These are phyloP conservation scores for Corynorhinus townsendii DNA, from an alignment of 2,113 vertebrate species.

Conservation along the genomic window DNA sequence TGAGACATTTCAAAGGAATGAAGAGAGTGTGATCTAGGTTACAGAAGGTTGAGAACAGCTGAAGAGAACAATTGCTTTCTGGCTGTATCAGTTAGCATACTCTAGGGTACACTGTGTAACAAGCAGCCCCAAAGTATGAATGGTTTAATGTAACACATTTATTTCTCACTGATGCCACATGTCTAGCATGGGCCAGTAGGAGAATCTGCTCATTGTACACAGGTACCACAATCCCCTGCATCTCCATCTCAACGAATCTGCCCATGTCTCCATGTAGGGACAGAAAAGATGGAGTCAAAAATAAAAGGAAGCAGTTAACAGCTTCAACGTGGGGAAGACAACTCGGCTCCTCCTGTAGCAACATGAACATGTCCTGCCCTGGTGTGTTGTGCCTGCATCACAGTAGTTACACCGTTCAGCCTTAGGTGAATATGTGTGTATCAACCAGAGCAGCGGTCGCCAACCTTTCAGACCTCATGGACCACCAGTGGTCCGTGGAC, in stretches of 20 bases:
- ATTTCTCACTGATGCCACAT: background rate
- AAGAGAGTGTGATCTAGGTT: background rate
- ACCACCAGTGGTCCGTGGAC: no score
- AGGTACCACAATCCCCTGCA: rapidly evolving
- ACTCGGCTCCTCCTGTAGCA: no score
- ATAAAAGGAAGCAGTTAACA: background rate
- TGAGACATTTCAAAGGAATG: background rate
- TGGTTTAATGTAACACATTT: background rate
- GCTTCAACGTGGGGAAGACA: background rate
- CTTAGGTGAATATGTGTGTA: background rate
- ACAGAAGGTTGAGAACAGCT: background rate
- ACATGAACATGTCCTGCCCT: no score
- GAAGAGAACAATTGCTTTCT: background rate
- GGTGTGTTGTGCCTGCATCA: rapidly evolving
- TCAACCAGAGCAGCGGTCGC: background rate
- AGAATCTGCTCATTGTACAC: background rate
- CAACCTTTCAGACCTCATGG: no score
- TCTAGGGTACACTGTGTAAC: background rate
- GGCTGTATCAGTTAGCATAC: background rate
- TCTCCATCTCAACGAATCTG: background rate
- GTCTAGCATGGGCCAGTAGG: no score
- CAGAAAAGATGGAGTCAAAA: background rate
- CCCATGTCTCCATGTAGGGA: background rate
- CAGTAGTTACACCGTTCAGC: rapidly evolving
- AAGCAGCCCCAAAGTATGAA: background rate